These are phyloP conservation scores for Fundulus diaphanus DNA, from an alignment of 2,797 vertebrate species.

Conservation along the genomic window DNA sequence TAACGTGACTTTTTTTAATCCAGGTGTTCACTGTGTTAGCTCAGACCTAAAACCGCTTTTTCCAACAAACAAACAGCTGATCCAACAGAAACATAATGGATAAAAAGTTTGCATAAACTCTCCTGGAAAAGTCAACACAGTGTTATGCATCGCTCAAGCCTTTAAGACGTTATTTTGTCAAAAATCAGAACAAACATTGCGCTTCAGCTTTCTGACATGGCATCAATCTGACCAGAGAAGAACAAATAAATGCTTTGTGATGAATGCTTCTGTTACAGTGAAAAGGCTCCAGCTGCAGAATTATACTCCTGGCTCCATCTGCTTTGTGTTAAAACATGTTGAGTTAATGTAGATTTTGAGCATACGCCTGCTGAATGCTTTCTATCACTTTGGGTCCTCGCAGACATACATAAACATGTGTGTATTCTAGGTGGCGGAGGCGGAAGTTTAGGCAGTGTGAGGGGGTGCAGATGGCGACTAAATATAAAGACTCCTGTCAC, in stretches of 20 bases:
- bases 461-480: slow-evolving; percentile 56
- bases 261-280: background rate
- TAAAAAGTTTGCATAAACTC: too few species aligned
- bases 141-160: background rate
- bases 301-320: background rate
- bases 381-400: slow-evolving; percentile 6
- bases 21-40: background rate
- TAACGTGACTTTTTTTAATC: too few species aligned
- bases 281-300: slow-evolving; percentile 6
- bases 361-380: background rate
- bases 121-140: too few species aligned
- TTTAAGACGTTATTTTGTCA: background rate
- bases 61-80: background rate
- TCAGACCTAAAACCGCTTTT: background rate
- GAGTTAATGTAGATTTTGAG: background rate
- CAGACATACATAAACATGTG: slow-evolving; percentile 7
- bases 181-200: background rate
- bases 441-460: background rate
- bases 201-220: background rate
- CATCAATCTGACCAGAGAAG: background rate
- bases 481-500: slow-evolving; percentile 58
- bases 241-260: background rate
- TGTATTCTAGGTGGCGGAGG: background rate
- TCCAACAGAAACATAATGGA: background rate
- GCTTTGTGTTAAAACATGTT: background rate